Conservation (phyloP, 2,797 vertebrate species). For the Gallinago nigripennis region DNA sequence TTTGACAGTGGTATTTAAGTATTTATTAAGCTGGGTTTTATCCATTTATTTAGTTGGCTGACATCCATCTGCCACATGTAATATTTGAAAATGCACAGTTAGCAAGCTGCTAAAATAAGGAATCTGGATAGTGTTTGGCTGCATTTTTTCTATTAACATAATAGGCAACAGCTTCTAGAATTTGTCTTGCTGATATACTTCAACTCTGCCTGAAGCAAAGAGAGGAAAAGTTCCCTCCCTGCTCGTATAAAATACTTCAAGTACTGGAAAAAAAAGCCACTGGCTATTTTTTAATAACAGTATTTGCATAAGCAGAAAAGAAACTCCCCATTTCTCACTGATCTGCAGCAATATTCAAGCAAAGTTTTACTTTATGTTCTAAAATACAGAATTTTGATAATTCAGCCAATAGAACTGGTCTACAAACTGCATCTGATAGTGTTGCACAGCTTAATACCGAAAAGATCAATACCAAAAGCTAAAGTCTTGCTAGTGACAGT, state of each 20-base stretch:
- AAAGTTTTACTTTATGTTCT: not conserved
- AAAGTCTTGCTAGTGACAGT: not conserved
- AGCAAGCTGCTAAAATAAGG: not conserved
- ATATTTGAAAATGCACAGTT: not conserved
- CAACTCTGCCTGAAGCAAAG: not conserved
- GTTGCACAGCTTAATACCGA: not conserved
- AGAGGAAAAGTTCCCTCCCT: not conserved
- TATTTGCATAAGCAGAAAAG: not conserved
- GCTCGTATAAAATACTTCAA: not conserved
- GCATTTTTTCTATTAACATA: not conserved
- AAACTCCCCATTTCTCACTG: not conserved
- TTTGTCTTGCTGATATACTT: not conserved
- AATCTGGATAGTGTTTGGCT: not conserved
- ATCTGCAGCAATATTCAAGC: not conserved
- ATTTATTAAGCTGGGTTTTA: conserved; percentile 49
- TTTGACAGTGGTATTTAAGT: conserved; percentile 11
- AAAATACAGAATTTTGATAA: not conserved
- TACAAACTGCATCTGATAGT: not conserved
- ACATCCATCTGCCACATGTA: not conserved
- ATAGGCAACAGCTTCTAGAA: not conserved
- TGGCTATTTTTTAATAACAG: not conserved
- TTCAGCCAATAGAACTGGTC: not conserved
- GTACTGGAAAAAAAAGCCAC: not conserved
- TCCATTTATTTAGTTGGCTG: conserved; percentile 17
- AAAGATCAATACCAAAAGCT: not conserved